phyloP scores from a whole-genome alignment of 2,113 vertebrate genomes.

The Trichechus manatus region DNA sequence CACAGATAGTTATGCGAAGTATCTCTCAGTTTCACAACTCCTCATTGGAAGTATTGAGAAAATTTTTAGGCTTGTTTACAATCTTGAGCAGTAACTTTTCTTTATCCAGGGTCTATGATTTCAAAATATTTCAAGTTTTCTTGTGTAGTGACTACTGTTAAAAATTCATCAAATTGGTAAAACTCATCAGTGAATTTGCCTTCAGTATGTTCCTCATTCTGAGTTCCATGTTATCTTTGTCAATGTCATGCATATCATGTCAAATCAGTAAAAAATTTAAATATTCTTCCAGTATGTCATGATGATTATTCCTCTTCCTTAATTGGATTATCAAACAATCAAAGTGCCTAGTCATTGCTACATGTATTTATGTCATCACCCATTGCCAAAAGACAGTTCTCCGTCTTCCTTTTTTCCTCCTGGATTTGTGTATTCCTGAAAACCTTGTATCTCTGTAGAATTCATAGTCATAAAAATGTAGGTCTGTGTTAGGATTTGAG shows the following conservation, averaged over 20 bases:
- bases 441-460: too few relatives aligned
- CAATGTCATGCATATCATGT: background rate
- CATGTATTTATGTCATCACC: background rate
- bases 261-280: background rate
- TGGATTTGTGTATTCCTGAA: accelerated
- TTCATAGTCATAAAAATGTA: background rate
- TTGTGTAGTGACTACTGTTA: background rate
- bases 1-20: background rate
- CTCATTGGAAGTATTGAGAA: background rate
- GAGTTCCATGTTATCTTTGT: background rate
- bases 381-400: background rate
- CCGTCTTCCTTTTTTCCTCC: accelerated
- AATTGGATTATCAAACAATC: background rate
- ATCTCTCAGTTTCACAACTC: background rate
- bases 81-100: background rate
- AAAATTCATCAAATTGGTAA: background rate
- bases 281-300: background rate
- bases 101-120: background rate
- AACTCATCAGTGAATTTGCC: background rate
- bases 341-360: background rate
- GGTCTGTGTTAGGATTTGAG: accelerated
- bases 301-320: background rate
- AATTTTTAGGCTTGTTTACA: background rate
- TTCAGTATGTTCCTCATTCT: background rate
- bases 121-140: background rate